Evolutionary conservation across 2,888 invertebrate genomes (phyloP), one percentile per base, ranked within the genome.

Genomic region (Norana najaformis): DNA sequence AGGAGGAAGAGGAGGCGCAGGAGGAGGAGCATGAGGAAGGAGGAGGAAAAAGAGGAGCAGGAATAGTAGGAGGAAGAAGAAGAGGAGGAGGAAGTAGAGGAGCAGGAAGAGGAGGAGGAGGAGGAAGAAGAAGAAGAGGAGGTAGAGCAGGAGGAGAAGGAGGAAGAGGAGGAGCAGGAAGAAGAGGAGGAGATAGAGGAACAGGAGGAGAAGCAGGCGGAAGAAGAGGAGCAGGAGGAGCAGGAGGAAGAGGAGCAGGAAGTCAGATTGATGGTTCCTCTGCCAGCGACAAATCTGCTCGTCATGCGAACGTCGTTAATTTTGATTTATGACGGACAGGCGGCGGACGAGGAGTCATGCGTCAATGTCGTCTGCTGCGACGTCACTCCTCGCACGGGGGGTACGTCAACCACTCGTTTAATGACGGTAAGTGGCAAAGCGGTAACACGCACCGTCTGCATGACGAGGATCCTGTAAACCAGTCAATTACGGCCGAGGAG

Each of bases 251-350:
- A 3, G 20, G n/a, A 53, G 23, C 30, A n/a, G 69, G 23, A 47
- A 69, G 6, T 6, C 11, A n/a, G 69, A 69, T 69, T 69, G 69
- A 69, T 69, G 8, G 69, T n/a, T 5, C n/a, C 8, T 69, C 30
- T 30, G 13, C 69, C n/a, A n/a, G 30, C 30, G 69, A 69, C 69
- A n/a, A 69, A 69, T 69, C 69, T 69, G 69, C 11, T 69, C 69
- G 69, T 69, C 69, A 69, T 69, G 69, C 69, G n/a, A 69, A 69
- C 69, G 69, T 69, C 69, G 69, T 69, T 69, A 69, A 69, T 69
- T 69, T 69, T 69, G 69, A 69, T 69, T 69, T 69, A 69, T 69
- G 8, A 69, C 69, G 30, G 69, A 30, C 69, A 69, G 69, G n/a
- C 69, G 69, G 3, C 69, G 69, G 30, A 8, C 47, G 23, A 47